These are phyloP conservation scores for Pteria penguin DNA, from an alignment of 2,888 invertebrate genomes.

Conservation along the genomic window DNA sequence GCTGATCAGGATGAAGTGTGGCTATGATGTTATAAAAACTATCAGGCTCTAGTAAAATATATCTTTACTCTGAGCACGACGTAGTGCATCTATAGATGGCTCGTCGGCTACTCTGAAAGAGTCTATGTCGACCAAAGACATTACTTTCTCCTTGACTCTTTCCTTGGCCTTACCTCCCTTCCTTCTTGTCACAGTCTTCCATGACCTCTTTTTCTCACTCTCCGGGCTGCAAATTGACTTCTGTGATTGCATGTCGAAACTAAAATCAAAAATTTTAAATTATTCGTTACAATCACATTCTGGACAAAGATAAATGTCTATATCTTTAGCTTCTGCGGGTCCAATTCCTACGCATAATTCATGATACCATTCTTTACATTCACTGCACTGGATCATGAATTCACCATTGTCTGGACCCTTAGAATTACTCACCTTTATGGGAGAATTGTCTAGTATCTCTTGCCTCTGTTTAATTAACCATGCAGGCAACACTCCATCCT, in stretches of 20 bases:
- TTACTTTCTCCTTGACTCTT: too few relatives aligned
- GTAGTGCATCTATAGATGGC: neutral
- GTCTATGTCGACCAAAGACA: neutral
- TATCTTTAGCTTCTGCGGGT: too few relatives aligned
- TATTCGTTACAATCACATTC: too few relatives aligned
- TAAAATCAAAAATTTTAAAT: too few relatives aligned
- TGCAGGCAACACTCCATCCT: constrained; percentile 3
- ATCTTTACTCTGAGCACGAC: neutral
- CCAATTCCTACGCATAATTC: too few relatives aligned
- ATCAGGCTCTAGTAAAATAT: neutral
- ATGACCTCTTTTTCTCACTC: neutral
- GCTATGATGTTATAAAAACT: neutral
- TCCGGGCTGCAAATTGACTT: too few relatives aligned
- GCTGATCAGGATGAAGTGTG: neutral
- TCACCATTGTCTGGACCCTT: too few relatives aligned
- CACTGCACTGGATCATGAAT: too few relatives aligned
- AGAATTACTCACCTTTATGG: neutral
- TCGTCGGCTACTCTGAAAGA: neutral
- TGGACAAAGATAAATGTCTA: too few relatives aligned
- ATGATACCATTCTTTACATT: too few relatives aligned
- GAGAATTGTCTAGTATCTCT: neutral
- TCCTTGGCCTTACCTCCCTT: neutral
- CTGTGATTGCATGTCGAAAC: too few relatives aligned
- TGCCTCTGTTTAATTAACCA: constrained; percentile 1
- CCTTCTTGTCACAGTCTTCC: neutral